Evolutionary conservation across 2,797 vertebrate species (phyloP), one percentile per base, ranked within the genome.

Genomic region (Discoglossus pictus): DNA sequence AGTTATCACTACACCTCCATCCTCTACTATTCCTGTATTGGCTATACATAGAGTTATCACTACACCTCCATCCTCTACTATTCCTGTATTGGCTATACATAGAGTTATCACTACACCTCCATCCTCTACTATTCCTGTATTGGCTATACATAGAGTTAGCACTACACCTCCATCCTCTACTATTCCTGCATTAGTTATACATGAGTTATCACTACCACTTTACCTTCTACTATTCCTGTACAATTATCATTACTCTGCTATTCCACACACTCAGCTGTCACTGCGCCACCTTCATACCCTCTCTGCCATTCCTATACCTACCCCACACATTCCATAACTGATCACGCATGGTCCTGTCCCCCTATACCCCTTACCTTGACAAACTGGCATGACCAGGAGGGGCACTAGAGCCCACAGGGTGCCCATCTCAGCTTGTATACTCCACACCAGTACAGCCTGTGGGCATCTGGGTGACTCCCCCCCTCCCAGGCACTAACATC

Each of bases 211-310:
- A 8, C 31, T 6, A n/a, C 2, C 38, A 5, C 44, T 31, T 35
- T 70, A 63, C 67, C 67, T 70, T 51, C 63, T 70, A 54, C 63
- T 63, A 63, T 70, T 54, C 67, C 61, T 46, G 53, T 42, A 12
- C 25, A 42, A 10, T 4, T 35, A 10, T 15, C 25, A 8, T 8
- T 1, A 10, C 12, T 2, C 24, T 6, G n/a, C 24, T n/a, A n/a
- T n/a, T 9, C 50, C 18, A 25, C 20, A 10, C 50, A 24, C 50
- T 35, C 8, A 13, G 24, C 6, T 21, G 18, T 61, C 31, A 38
- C 44, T 2, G 31, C 59, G n/a, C 59, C 59, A 48, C 50, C 59
- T 18, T 16, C 2, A 31, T 20, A 2, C 16, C 46, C 46, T 20
- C 8, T 39, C 61, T 40, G 36, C 61, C 52, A 63, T 62, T 62